Evolutionary conservation across 2,113 vertebrate species (phyloP), one percentile per base, ranked within the genome.

Genomic region (Turnix velox): DNA sequence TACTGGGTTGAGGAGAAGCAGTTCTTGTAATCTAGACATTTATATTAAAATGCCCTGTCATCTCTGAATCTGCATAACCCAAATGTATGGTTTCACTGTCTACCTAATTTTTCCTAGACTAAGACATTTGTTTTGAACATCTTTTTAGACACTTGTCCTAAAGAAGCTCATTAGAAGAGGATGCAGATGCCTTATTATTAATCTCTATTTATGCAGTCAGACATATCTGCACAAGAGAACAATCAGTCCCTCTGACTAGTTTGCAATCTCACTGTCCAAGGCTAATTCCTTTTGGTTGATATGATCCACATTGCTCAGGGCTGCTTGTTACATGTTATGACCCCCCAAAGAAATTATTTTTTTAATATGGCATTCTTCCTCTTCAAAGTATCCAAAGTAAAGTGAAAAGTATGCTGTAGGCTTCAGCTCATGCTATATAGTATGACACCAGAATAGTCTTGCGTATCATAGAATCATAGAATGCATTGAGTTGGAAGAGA

Each of bases 381-480:
- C 33, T 76, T 80, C 58, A 14, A 77, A 73, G 40, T 5, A 28
- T 6, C 49, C 73, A 42, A 68, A 68, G 19, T 10, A 73, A 73
- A 2, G 14, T 9, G 30, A 16, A 45, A 12, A 37, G n/a, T 18
- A 24, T 2, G 1, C 23, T 1, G 3, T 9, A 71, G 51, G 25
- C 51, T 46, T 45, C 13, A 45, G 49, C 17, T 30, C 14, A 2
- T 9, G 6, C 20, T 51, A 28, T 39, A 16, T 12, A 69, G 42
- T 18, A 12, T 3, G 15, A 42, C 15, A 77, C 31, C 16, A 58
- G 54, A 46, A 49, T 1, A 22, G 16, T 2, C 8, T 15, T 73
- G 42, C 13, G 5, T 15, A n/a, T 42, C 46, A 42, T 54, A 22
- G 62, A n/a, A 54, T 28, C 25, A 11, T 58, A 80, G 10, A 8